Conservation (phyloP, 2,113 vertebrate species). For the Bos javanicus region DNA sequence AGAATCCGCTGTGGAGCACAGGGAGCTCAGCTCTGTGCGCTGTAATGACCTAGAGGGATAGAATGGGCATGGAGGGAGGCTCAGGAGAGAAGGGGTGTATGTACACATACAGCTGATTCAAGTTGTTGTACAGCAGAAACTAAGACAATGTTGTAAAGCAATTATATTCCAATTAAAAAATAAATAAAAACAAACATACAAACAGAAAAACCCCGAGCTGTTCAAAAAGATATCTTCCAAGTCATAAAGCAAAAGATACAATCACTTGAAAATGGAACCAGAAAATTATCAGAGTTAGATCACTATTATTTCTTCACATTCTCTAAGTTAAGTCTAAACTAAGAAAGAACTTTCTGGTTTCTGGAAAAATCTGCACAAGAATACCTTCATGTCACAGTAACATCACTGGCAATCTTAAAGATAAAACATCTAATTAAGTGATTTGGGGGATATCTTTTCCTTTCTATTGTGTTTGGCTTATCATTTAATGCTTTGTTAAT, state of each 20-base stretch:
- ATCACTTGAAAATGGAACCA: not conserved
- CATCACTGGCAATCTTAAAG: not conserved
- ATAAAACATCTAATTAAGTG: not conserved
- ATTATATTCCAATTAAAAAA: not conserved
- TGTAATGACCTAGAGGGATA: not conserved
- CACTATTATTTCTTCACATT: not conserved
- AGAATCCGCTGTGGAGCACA: not conserved
- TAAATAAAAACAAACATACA: not conserved
- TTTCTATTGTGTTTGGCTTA: not conserved
- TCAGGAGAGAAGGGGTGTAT: not conserved
- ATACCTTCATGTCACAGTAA: not conserved
- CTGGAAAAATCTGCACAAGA: not conserved
- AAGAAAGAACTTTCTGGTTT: not conserved
- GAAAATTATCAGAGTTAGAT: not conserved
- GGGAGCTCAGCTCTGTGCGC: not conserved
- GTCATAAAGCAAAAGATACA: not conserved
- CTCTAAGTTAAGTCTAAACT: not conserved
- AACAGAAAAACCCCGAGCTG: not conserved
- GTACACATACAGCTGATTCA: not conserved
- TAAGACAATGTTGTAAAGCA: not conserved
- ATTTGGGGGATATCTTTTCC: not conserved
- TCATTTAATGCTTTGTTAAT: not conserved
- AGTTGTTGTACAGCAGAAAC: not conserved
- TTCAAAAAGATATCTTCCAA: not conserved
- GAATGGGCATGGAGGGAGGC: not conserved